Conservation (phyloP, 2,888 invertebrate genomes). For the Leptothorax acervorum region DNA sequence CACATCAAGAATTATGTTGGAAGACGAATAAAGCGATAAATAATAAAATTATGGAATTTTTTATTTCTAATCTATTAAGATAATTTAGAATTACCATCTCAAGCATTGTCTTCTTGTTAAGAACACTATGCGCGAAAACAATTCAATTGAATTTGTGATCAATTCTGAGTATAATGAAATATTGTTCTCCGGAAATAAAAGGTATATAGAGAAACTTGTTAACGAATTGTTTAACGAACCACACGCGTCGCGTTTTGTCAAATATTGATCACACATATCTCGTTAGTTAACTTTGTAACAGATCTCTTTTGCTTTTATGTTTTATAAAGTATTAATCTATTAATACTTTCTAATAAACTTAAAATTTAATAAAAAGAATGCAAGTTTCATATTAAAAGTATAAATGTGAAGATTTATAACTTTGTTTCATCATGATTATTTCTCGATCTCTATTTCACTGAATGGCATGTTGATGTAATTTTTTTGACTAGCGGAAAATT, state of each 20-base stretch:
- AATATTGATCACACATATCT: conserved; percentile 32
- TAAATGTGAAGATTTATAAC: not conserved
- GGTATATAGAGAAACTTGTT: conserved; percentile 2
- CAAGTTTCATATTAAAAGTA: not conserved
- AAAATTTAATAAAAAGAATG: not conserved
- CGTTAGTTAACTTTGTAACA: conserved; percentile 10
- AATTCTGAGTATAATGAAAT: not conserved
- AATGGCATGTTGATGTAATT: not conserved
- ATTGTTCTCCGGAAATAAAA: conserved; percentile 22
- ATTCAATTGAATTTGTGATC: not conserved
- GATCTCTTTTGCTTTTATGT: not conserved
- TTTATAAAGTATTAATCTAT: not conserved
- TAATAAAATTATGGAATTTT: not conserved
- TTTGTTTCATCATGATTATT: not conserved
- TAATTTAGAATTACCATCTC: not conserved
- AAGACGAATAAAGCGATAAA: not conserved
- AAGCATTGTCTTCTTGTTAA: not conserved
- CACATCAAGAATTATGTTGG: not conserved
- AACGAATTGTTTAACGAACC: conserved; percentile 36
- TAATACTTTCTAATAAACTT: no score
- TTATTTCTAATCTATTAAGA: not conserved
- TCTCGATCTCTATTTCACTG: not conserved
- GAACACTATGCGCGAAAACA: not conserved
- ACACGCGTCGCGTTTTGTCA: conserved; percentile 1
- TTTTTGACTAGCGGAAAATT: not conserved